Evolutionary conservation across 2,888 invertebrate species (phyloP), one percentile per base, ranked within the genome.

Genomic region (Xanthorhoe designata): DNA sequence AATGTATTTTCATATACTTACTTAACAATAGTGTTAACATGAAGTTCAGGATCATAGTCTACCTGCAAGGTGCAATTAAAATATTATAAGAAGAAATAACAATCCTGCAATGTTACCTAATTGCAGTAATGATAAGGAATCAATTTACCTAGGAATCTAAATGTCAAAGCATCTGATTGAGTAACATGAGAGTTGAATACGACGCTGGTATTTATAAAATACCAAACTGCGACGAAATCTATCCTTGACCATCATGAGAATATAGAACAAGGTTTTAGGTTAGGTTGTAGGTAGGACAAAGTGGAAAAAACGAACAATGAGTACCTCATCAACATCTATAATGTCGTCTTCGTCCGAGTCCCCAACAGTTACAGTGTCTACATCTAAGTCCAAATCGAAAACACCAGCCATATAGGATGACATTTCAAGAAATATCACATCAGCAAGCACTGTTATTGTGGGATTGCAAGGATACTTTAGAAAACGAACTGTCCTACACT

Each of bases 311-410:
- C 42, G 35, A 70, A 52, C 69, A 57, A 76, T 74, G 86, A 91
- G 94, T 95, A 98, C 98, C 96, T 97, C 97, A 94, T 97, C 97
- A 75, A 96, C 94, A 85, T 97, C 97, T 86, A 98, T 96, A 87
- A 96, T 96, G 94, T 98, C 98, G 87, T 98, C 98, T 79, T 97
- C 97, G 82, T 97, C 97, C 85, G 96, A 96, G 88, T 97, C 96
- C 83, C 95, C 96, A 76, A 95, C 94, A 71, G 94, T 93, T 78
- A 94, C 94, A 70, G 94, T 94, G 87, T 94, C 94, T 80, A 93
- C 92, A 87, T 95, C 96, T 85, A 98, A 94, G 92, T 98, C 98
- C 90, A 98, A 96, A 95, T 98, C 98, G 92, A 98, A 98, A 89
- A 98, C 97, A 91, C 97, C 98, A 89, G 97, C 96, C 96, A 97